These are phyloP conservation scores for Apamea sordens DNA, from an alignment of 2,888 invertebrate genomes.

Conservation along the genomic window DNA sequence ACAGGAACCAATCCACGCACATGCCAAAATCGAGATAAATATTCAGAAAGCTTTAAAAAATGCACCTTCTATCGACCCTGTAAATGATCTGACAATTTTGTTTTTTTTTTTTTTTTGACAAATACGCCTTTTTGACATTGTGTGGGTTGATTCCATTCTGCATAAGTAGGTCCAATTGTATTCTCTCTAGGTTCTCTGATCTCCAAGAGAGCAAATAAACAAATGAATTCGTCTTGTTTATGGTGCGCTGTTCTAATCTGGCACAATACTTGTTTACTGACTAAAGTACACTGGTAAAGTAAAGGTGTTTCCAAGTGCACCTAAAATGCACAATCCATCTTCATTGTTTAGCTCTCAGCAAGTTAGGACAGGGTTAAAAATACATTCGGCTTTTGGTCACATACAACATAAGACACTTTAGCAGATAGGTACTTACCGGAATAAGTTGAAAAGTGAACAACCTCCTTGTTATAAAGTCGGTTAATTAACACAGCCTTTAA, in stretches of 20 bases:
- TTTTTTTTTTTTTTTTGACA: too few relatives aligned
- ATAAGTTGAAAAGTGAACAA: slow-evolving; percentile 59
- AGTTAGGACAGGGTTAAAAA: not conserved
- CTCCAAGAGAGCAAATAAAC: slow-evolving; percentile 12
- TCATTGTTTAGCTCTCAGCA: slow-evolving; percentile 35
- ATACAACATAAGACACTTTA: not conserved
- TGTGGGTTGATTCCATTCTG: too few relatives aligned
- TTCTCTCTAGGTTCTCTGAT: not conserved
- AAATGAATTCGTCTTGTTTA: not conserved
- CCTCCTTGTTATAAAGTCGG: slow-evolving; percentile 22
- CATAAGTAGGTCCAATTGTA: too few relatives aligned
- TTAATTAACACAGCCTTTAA: slow-evolving; percentile 57
- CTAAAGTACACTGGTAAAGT: not conserved
- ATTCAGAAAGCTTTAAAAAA: too few relatives aligned
- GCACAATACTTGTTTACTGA: slow-evolving; percentile 29
- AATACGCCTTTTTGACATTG: too few relatives aligned
- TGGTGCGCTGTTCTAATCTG: slow-evolving; percentile 6
- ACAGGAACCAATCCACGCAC: too few relatives aligned
- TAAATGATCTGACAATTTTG: too few relatives aligned
- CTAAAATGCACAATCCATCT: slow-evolving; percentile 39
- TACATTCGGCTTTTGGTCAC: slow-evolving; percentile 28
- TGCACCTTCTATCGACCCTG: too few relatives aligned
- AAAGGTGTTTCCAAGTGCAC: slow-evolving; percentile 21
- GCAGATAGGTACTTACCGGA: slow-evolving; percentile 6
- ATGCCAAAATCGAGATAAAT: too few relatives aligned